Percentiles rank a stretch among this genome's conserved stretches.
phyloP scores from a whole-genome alignment of 2,113 vertebrate species.

The Lipotes vexillifer region DNA sequence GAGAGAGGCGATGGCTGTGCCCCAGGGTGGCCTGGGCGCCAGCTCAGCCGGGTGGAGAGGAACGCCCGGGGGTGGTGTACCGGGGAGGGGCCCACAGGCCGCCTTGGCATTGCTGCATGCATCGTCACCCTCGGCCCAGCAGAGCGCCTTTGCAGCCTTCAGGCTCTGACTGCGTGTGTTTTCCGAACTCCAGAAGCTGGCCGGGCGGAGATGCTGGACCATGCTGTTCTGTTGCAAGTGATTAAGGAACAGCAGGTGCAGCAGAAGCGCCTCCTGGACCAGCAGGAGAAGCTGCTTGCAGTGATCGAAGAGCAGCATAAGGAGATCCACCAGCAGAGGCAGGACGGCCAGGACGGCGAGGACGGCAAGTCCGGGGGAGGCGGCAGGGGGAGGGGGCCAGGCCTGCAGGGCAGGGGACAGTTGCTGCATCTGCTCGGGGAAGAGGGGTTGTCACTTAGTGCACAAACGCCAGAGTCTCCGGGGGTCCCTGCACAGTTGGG shows the following conservation, averaged over 20 bases:
- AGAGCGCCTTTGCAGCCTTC: fast-evolving
- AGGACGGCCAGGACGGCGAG: constrained; percentile 83
- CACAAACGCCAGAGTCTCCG: fast-evolving
- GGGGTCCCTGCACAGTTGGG: fast-evolving
- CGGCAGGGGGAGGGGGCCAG: fast-evolving
- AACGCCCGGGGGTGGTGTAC: fast-evolving
- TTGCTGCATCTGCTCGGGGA: not conserved
- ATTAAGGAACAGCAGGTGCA: constrained; percentile 97
- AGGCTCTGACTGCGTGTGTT: not conserved
- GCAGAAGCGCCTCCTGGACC: constrained; percentile 96
- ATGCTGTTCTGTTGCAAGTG: constrained; percentile 91
- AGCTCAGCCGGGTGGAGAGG: not conserved
- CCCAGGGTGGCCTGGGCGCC: not conserved
- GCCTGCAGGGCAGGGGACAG: fast-evolving
- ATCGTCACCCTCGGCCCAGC: fast-evolving
- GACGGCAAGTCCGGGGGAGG: constrained; percentile 51
- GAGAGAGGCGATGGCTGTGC: not conserved
- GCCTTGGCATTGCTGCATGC: fast-evolving
- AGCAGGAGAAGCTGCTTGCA: constrained; percentile 94
- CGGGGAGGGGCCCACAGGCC: too few species aligned
- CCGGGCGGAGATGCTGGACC: constrained; percentile 88
- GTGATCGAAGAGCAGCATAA: constrained; percentile 98
- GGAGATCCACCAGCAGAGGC: constrained; percentile 93
- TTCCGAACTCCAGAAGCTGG: constrained; percentile 76
- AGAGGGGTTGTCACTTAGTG: too few species aligned